phyloP scores from a whole-genome alignment of 2,888 invertebrate genomes.

The Rutpela maculata region DNA sequence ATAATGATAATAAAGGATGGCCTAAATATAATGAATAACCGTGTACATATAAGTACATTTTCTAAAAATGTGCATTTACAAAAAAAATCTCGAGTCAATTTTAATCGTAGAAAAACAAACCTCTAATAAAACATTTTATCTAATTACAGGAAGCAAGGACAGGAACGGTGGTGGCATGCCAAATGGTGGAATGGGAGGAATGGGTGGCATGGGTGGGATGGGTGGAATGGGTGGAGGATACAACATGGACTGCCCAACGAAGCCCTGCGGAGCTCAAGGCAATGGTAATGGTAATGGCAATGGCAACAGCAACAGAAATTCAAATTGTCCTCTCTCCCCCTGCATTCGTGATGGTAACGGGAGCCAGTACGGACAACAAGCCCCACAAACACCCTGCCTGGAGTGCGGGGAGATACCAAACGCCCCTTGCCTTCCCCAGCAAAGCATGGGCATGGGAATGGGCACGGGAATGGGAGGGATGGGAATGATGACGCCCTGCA shows the following conservation, averaged over 20 bases:
- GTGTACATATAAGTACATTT: no score
- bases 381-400: conserved; percentile 52
- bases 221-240: background rate
- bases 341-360: conserved; percentile 40
- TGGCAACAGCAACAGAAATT: background rate
- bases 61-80: no score
- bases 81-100: no score
- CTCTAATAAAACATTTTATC: background rate
- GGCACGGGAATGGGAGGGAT: conserved; percentile 15
- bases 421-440: conserved; percentile 43
- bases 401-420: conserved; percentile 56
- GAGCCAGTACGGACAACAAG: background rate
- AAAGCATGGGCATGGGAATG: conserved; percentile 21
- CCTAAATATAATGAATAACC: no score
- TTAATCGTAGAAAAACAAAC: no score
- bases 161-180: background rate
- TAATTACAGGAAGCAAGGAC: background rate
- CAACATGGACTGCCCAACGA: background rate
- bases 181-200: background rate
- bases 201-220: conserved; percentile 12
- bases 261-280: background rate
- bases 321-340: conserved; percentile 45
- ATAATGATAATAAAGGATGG: no score
- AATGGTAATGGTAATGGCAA: background rate
- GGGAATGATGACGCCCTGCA: conserved; percentile 26